phyloP scores from a whole-genome alignment of 2,888 invertebrate species.

The Chironomus riparius region DNA sequence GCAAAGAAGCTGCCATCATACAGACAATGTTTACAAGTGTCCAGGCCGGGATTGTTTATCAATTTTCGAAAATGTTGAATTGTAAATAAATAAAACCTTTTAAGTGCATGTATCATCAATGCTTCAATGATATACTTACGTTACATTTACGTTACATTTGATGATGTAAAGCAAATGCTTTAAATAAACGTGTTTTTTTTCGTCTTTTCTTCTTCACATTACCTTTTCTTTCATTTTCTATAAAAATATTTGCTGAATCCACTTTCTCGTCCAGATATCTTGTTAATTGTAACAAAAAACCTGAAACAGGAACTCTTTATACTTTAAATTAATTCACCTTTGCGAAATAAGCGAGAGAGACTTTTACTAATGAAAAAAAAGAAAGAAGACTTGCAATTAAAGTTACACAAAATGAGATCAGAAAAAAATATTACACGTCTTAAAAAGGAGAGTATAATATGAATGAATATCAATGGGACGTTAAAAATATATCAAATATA shows the following conservation, averaged over 20 bases:
- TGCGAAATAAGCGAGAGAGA: background rate
- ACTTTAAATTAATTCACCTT: constrained; percentile 27
- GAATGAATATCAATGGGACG: background rate
- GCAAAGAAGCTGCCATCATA: no score
- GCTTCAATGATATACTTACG: background rate
- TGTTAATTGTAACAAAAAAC: constrained; percentile 27
- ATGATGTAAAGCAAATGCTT: constrained; percentile 24
- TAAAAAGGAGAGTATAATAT: background rate
- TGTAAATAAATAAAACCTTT: no score
- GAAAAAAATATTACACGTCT: no score
- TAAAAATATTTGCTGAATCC: constrained; percentile 27
- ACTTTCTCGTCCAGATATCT: constrained; percentile 27
- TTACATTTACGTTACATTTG: background rate
- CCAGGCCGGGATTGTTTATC: no score
- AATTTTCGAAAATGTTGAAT: no score
- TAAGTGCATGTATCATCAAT: no score
- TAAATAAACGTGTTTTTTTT: constrained; percentile 21
- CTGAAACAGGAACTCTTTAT: constrained; percentile 23
- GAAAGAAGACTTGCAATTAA: background rate
- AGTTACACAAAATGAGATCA: background rate
- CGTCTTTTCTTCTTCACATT: constrained; percentile 19
- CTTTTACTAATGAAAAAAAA: constrained; percentile 9
- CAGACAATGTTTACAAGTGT: no score
- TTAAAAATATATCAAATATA: no score
- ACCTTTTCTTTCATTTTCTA: constrained; percentile 27